These are phyloP conservation scores for Liodrosophila aerea DNA, from an alignment of 2,888 invertebrate genomes.

Conservation along the genomic window DNA sequence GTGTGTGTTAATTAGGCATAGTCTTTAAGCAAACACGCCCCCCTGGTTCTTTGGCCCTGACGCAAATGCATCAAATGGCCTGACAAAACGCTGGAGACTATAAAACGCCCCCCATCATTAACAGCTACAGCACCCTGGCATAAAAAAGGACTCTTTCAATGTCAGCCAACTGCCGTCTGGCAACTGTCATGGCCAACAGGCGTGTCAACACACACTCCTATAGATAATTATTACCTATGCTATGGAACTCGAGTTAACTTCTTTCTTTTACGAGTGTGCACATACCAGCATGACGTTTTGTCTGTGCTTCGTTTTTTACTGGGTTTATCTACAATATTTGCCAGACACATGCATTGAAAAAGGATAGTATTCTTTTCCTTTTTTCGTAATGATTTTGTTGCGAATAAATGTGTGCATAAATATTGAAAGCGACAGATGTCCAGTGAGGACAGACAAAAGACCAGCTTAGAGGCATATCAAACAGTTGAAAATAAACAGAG, in stretches of 20 bases:
- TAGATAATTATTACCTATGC: constrained; percentile 60
- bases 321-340: constrained; percentile 18
- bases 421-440: constrained; percentile 64
- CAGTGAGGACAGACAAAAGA: constrained; percentile 46
- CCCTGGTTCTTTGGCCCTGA: constrained; percentile 23
- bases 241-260: neutral
- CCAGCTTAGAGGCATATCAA: constrained; percentile 48
- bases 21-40: constrained; percentile 62
- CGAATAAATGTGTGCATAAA: constrained; percentile 57
- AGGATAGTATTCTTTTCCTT: constrained; percentile 22
- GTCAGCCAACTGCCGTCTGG: constrained; percentile 47
- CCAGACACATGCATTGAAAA: constrained; percentile 46
- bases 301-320: constrained; percentile 7
- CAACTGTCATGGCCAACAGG: constrained; percentile 50
- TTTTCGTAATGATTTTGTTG: constrained; percentile 17
- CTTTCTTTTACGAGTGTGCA: neutral
- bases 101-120: constrained; percentile 43
- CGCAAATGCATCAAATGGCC: constrained; percentile 70
- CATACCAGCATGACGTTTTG: neutral
- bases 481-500: constrained; percentile 5
- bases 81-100: constrained; percentile 57
- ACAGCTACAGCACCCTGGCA: constrained; percentile 13
- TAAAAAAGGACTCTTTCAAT: constrained; percentile 45
- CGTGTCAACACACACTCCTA: constrained; percentile 44
- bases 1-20: constrained; percentile 68